Evolutionary conservation across 2,113 vertebrate species (phyloP).

Genomic region (Galemys pyrenaicus): DNA sequence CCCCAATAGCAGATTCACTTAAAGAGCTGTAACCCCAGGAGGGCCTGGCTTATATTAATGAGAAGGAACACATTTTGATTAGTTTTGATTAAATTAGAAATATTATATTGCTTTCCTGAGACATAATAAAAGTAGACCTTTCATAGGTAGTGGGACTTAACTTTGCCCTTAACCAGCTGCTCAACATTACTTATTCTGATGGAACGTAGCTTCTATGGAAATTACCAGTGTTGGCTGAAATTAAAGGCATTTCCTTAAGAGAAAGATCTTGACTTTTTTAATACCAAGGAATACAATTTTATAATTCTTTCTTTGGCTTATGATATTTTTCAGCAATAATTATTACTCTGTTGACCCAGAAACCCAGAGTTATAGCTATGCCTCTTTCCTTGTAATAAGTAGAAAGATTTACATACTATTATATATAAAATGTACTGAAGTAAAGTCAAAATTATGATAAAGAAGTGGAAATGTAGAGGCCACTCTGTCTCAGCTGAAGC

Average conservation of each 20-base stretch:
- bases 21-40: constrained; percentile 21
- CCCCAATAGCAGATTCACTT: constrained; percentile 18
- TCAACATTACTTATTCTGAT: neutral
- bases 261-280: neutral
- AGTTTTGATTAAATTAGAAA: constrained; percentile 45
- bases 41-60: constrained; percentile 1
- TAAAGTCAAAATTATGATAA: neutral
- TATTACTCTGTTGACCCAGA: neutral
- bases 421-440: neutral
- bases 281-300: neutral
- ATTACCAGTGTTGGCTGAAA: neutral
- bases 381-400: neutral
- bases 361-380: neutral
- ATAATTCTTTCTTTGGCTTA: neutral
- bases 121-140: constrained; percentile 41
- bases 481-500: neutral
- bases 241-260: neutral
- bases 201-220: neutral
- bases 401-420: neutral
- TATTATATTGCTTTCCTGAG: constrained; percentile 4
- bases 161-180: constrained; percentile 8
- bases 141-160: constrained; percentile 21
- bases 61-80: constrained; percentile 38
- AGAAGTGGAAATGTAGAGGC: neutral
- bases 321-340: neutral